Evolutionary conservation across 2,888 invertebrate species (phyloP), one percentile per base, ranked within the genome.

Genomic region (Cantharis nigra): DNA sequence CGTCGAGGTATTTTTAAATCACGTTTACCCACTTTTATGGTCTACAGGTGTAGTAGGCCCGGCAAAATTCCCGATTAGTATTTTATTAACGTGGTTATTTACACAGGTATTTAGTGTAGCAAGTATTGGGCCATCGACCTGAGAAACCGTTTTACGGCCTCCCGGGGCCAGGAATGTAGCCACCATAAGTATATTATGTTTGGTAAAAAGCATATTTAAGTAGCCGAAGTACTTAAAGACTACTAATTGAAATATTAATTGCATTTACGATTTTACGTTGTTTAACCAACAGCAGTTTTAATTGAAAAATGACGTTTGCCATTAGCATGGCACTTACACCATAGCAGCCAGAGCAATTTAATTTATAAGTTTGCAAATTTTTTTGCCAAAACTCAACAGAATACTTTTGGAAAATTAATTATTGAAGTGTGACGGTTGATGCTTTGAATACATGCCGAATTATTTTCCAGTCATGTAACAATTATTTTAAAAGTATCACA

Each of bases 31-130:
- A 83, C 81, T 80, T 83, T 83, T 83, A 80, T 77, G 80, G 79
- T 75, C 75, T 79, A 80, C 82, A 83, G 83, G 83, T 85, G 82
- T 79, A 49, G 49, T n/a, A 70, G 77, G 75, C 74, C 76, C 77
- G 74, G 77, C 76, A 80, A 83, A 82, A 49, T 49, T 81, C 80
- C 80, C 82, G 83, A 85, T 85, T 84, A 84, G 80, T 82, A 84
- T 85, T 85, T 85, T 83, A 84, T 84, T 83, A 83, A 82, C 83
- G 83, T 79, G 78, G 80, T 83, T 83, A 84, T 85, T 84, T 84
- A 83, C 82, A 83, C 82, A 82, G 80, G 80, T 81, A 83, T 82
- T 83, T 83, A 81, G 82, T 79, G 78, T 79, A 78, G 75, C 75
- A 72, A 74, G 81, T 83, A 83, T 84, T 84, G 83, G 81, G 84